Evolutionary conservation across 2,797 vertebrate species (phyloP).

Genomic region (Sebastes minor): DNA sequence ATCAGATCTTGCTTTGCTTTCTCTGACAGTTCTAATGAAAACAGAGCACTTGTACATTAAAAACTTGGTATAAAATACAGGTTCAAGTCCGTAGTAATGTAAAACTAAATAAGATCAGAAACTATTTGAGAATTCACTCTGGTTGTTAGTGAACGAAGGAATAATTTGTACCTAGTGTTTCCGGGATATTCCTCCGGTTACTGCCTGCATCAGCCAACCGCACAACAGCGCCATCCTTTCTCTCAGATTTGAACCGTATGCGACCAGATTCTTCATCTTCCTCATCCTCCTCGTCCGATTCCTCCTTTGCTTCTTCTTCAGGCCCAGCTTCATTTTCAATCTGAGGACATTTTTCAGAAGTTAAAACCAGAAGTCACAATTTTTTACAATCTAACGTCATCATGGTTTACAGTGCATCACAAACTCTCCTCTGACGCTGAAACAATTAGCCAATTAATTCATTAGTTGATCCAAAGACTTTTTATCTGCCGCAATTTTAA

Average conservation of each 20-base stretch:
- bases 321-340: constrained; percentile 83
- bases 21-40: constrained; percentile 90
- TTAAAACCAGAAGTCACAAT: background rate
- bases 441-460: background rate
- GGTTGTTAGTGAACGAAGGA: background rate
- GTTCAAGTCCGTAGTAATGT: background rate
- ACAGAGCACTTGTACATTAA: background rate
- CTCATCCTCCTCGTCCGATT: constrained; percentile 94
- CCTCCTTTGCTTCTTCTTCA: constrained; percentile 88
- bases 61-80: background rate
- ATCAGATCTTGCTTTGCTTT: constrained; percentile 95
- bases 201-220: constrained; percentile 90
- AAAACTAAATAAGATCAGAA: background rate
- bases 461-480: background rate
- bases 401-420: background rate
- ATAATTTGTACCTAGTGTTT: constrained; percentile 90
- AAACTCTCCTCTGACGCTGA: background rate
- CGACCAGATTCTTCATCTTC: constrained; percentile 93
- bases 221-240: constrained; percentile 92
- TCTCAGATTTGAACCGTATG: constrained; percentile 94
- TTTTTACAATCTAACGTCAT: background rate
- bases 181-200: constrained; percentile 95
- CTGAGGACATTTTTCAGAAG: constrained; percentile 63
- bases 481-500: background rate
- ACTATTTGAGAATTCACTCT: background rate